Evolutionary conservation across 2,888 invertebrate species (phyloP), one percentile per base, ranked within the genome.

Genomic region (Apodemia zela): DNA sequence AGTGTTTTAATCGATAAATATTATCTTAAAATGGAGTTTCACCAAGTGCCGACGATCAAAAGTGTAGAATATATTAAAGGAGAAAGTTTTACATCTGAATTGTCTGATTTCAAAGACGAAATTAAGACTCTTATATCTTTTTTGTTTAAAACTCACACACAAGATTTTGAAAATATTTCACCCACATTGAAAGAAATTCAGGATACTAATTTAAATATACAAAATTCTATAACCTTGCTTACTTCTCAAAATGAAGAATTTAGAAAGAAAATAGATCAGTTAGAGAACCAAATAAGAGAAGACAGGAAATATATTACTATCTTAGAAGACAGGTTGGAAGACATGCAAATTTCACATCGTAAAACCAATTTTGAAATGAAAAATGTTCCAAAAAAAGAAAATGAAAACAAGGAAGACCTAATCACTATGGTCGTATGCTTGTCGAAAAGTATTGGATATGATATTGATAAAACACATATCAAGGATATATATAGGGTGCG

Each of bases 401-500:
- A 5, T 0, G 64, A 65, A 59, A 49, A 47, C 3, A 66, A 64
- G 47, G 62, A 59, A n/a, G 62, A 66, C n/a, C 35, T 65, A 15
- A 45, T 66, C 11, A 33, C 61, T 1, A 62, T 68, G 62, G 49
- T 60, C 13, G 2, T 62, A 0, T 42, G 38, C n/a, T 63, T 66
- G 0, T 54, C 65, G 5, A 61, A 51, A 49, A 63, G 33, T 4
- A 29, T 68, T 7, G 35, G 45, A 0, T 62, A 58, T 25, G 21
- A 63, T 7, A 13, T 64, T 11, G 17, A 15, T 13, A 60, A 58
- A 58, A n/a, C 42, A 15, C 65, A 66, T 17, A 62, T 68, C 11
- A 65, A 63, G 6, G 65, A 25, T 25, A 68, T 38, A 64, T 68
- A 33, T 67, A 59, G 17, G 59, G 66, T 65, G 25, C 47, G 38